Evolutionary conservation across 2,888 invertebrate species (phyloP), one percentile per base, ranked within the genome.

Genomic region (Clusia tigrina): DNA sequence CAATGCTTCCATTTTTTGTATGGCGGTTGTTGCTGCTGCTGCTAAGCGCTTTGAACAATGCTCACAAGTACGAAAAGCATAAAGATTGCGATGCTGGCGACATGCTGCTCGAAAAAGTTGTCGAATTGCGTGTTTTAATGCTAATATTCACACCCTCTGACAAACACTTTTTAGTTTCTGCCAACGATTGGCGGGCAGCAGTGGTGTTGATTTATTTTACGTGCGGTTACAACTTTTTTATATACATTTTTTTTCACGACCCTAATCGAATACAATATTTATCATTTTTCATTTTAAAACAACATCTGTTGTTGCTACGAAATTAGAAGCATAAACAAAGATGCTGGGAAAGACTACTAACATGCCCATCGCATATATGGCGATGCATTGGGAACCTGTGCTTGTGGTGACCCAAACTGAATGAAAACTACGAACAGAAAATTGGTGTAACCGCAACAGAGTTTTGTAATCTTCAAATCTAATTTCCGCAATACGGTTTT

Each of bases 291-390:
- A 72, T 71, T 73, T 67, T 71, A 66, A 65, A 68, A 67, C 65
- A 74, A 72, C 76, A 77, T 73, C 75, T 77, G 76, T 68, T 67
- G 67, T 63, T 63, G 69, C 71, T 69, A 73, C 74, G 71, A 74
- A 72, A 73, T 72, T 73, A 69, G 71, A 72, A 67, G 67, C 70
- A 72, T 69, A 71, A 71, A 69, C 63, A 71, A 66, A 63, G 64
- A 66, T 62, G 62, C 56, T 37, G 55, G 20, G 18, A 38, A n/a
- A 51, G 23, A 60, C 48, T 12, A n/a, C 42, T 15, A 48, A 48
- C 20, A 48, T 48, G 48, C 20, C 48, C 20, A 22, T 20, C 18
- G 18, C 5, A 22, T 42, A 42, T 42, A 42, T 17, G n/a, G 12
- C n/a, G 3, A 42, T 17, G n/a, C 42, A 42, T 15, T 15, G 15